Conservation (phyloP, 1,140 invertebrate species). For the Choristoneura fumiferana region DNA sequence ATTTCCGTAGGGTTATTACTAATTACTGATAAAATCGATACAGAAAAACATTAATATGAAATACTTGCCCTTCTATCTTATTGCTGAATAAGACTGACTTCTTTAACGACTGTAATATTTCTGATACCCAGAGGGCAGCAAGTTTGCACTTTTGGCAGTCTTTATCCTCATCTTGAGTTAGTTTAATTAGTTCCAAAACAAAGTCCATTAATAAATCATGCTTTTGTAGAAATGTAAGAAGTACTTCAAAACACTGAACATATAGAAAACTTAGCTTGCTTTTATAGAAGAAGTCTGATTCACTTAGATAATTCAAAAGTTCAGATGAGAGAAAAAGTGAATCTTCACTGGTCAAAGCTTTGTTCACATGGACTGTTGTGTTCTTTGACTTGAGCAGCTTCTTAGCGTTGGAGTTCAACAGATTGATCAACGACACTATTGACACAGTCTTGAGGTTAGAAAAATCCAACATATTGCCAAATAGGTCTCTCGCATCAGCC, state of each 20-base stretch:
- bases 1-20: too few relatives aligned
- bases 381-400: conserved; percentile 43
- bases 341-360: conserved; percentile 55
- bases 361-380: conserved; percentile 34
- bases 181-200: conserved; percentile 70
- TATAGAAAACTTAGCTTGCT: conserved; percentile 43
- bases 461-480: conserved; percentile 46
- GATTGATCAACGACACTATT: conserved; percentile 44
- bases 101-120: conserved; percentile 70
- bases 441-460: conserved; percentile 50
- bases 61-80: conserved; percentile 55
- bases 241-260: conserved; percentile 75
- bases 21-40: conserved; percentile 22
- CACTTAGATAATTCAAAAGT: conserved; percentile 45
- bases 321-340: conserved; percentile 62
- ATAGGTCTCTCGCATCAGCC: conserved; percentile 55
- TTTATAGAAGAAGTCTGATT: conserved; percentile 30
- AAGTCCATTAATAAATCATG: conserved; percentile 75
- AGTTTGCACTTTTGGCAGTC: conserved; percentile 54
- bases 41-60: conserved; percentile 12
- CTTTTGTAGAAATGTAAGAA: conserved; percentile 75
- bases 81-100: conserved; percentile 61
- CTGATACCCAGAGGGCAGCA: conserved; percentile 78
- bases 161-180: conserved; percentile 59
- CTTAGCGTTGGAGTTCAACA: conserved; percentile 43